Conservation (phyloP, 2,888 invertebrate species). For the Rhagonycha lutea region DNA sequence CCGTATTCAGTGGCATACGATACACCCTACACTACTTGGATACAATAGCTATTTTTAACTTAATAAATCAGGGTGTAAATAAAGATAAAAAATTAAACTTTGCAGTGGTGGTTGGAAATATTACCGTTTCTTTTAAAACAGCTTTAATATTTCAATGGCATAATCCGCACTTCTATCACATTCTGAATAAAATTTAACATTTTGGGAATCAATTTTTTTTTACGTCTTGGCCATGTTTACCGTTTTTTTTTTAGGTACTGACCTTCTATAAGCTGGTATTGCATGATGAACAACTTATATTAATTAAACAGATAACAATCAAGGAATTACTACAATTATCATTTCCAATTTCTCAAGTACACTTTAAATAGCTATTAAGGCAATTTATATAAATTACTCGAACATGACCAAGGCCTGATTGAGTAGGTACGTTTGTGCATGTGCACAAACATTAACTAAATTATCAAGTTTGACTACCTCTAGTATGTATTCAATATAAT, state of each 20-base stretch:
- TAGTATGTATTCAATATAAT: not conserved
- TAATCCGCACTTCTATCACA: not conserved
- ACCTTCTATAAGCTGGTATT: not conserved
- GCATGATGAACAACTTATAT: not conserved
- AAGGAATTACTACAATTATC: not conserved
- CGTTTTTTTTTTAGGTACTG: not conserved
- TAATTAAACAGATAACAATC: not conserved
- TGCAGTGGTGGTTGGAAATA: not conserved
- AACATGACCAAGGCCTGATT: not conserved
- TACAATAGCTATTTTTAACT: not conserved
- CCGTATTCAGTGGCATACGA: not conserved
- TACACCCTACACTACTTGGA: not conserved
- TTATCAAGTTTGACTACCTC: not conserved
- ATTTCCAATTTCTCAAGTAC: not conserved
- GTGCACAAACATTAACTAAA: not conserved
- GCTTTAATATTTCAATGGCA: not conserved
- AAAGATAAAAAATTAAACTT: not conserved
- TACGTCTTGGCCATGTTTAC: not conserved
- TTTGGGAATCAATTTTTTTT: not conserved
- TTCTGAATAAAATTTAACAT: not conserved
- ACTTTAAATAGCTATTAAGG: not conserved
- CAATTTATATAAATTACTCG: not conserved
- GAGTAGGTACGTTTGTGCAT: not conserved
- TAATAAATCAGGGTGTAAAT: not conserved
- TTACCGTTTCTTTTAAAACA: not conserved